Conservation (phyloP, 1,140 invertebrate genomes). For the Pissodes strobi region DNA sequence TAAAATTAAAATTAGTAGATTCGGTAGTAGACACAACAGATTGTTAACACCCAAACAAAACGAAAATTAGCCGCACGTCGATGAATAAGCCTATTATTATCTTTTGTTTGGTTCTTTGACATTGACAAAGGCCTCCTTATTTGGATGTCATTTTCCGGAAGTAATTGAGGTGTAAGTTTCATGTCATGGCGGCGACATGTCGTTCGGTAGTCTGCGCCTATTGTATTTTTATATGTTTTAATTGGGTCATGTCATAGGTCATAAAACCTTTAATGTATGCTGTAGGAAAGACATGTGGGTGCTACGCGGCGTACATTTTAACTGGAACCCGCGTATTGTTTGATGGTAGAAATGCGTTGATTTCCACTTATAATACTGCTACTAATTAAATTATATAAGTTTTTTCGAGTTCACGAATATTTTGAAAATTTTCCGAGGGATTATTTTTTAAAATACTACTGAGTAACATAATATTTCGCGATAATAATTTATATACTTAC, state of each 20-base stretch:
- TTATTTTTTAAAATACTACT: no score
- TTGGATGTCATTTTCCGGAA: slow-evolving; percentile 31
- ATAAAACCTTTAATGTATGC: slow-evolving; percentile 15
- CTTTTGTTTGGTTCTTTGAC: slow-evolving; percentile 26
- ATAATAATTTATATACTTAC: no score
- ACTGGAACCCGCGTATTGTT: not conserved
- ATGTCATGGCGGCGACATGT: slow-evolving; percentile 14
- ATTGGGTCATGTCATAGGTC: slow-evolving; percentile 25
- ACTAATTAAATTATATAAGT: no score
- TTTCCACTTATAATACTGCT: no score
- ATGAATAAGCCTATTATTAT: slow-evolving; percentile 33
- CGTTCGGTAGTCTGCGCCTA: not conserved
- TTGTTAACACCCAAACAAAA: slow-evolving; percentile 36
- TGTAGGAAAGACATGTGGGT: not conserved
- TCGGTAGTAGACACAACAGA: slow-evolving; percentile 28
- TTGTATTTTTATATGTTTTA: slow-evolving; percentile 8
- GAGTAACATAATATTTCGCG: no score
- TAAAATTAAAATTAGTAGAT: no score
- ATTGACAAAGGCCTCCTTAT: slow-evolving; percentile 22
- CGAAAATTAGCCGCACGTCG: slow-evolving; percentile 18
- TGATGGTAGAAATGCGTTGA: no score
- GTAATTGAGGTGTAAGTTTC: slow-evolving; percentile 19
- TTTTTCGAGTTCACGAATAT: no score
- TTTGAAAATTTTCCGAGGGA: no score
- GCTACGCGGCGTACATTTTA: not conserved